phyloP scores from a whole-genome alignment of 1,140 invertebrate species.

The Reticulitermes speratus region DNA sequence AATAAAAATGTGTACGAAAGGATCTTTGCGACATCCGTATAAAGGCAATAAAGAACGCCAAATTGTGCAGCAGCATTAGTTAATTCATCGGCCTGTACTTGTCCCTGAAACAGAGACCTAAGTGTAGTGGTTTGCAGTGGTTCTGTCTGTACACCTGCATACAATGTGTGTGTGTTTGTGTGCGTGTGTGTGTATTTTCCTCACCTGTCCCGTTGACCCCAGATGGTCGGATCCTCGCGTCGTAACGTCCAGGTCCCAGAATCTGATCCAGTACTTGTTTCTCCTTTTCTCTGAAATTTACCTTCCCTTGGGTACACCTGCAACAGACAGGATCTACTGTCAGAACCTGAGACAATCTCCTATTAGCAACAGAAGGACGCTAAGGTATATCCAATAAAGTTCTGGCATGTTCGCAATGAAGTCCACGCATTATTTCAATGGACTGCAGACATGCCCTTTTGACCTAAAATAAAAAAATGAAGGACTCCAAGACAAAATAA shows the following conservation, averaged over 20 bases:
- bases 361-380: neutral
- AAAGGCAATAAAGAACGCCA: no score
- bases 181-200: conserved; percentile 40
- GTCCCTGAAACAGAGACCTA: no score
- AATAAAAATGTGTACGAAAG: no score
- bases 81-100: no score
- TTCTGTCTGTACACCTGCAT: no score
- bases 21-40: no score
- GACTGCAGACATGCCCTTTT: no score
- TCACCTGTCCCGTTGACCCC: conserved; percentile 90
- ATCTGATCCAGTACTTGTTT: conserved; percentile 92
- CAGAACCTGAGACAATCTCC: neutral
- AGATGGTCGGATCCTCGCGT: conserved; percentile 87
- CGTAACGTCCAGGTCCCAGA: conserved; percentile 84
- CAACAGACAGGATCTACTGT: neutral
- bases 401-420: neutral
- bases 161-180: no score
- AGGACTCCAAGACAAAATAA: no score
- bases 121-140: no score
- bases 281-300: conserved; percentile 90
- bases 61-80: no score
- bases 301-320: conserved; percentile 66
- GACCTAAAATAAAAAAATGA: no score
- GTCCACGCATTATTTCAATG: neutral
- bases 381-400: neutral